Base-by-base conservation (phyloP, 1,140 invertebrate species). In the Palaemon carinicauda region DNA sequence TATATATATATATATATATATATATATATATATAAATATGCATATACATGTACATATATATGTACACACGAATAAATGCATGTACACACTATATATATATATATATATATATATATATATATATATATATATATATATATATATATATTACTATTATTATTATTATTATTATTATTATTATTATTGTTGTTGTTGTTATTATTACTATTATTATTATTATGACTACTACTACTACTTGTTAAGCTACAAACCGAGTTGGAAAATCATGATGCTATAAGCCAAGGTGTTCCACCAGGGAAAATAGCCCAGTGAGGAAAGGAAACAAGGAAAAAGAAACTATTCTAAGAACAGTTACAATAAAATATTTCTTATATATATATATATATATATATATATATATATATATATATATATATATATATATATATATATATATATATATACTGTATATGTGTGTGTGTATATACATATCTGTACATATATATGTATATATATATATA, bases 41-140 rank as follows among this genome's bases (percentile, higher is more conserved):
- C 29, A n/a, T 60, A 7, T 12, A 60, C 4, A 7, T 3, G 5
- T 15, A 60, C 24, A 12, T 15, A 7, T 0, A 60, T 15, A 60
- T 15, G 17, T 15, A 60, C n/a, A n/a, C n/a, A n/a, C n/a, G n/a
- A n/a, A n/a, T n/a, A n/a, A n/a, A n/a, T n/a, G n/a, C n/a, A n/a
- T n/a, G n/a, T n/a, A n/a, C n/a, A n/a, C n/a, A n/a, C n/a, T 60
- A 60, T 7, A 60, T 60, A 10, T 60, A n/a, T 27, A 60, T 60
- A 60, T 17, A 10, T n/a, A 27, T 69, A 7, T 27, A 27, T 69
- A 21, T 27, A 69, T 21, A 7, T 21, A 60, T 0, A 60, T 21
- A 60, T 21, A 60, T 60, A 69, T 69, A 69, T 69, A 69, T 69
- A 27, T 69, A 69, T 69, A 69, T 69, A 69, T 69, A 69, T 69